These are phyloP conservation scores for Malacosoma neustria DNA, from an alignment of 2,888 invertebrate genomes.

Conservation along the genomic window DNA sequence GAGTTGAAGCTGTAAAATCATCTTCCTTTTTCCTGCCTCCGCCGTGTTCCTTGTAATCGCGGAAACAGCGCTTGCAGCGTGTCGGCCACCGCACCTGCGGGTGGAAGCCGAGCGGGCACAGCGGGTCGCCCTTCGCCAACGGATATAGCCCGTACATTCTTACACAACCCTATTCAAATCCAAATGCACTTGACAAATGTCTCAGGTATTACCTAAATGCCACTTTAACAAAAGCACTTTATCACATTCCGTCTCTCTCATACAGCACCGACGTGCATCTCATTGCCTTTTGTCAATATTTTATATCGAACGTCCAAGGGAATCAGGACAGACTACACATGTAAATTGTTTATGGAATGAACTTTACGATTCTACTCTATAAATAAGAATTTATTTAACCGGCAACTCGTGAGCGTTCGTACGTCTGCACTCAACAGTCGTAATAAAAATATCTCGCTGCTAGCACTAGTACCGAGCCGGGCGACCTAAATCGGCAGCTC, in stretches of 20 bases:
- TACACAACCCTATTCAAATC: conserved; percentile 10
- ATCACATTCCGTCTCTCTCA: conserved; percentile 28
- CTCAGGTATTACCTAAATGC: conserved; percentile 56
- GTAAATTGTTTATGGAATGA: conserved; percentile 63
- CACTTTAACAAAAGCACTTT: conserved; percentile 25
- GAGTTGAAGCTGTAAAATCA: conserved; percentile 83
- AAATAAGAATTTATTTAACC: conserved; percentile 60
- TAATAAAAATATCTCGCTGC: conserved; percentile 72
- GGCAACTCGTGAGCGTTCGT: conserved; percentile 51
- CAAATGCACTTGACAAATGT: conserved; percentile 66
- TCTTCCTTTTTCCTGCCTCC: conserved; percentile 83
- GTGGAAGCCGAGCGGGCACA: conserved; percentile 94
- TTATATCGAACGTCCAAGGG: conserved; percentile 16
- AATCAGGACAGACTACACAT: conserved; percentile 27
- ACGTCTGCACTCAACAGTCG: conserved; percentile 61
- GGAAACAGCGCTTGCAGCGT: conserved; percentile 93
- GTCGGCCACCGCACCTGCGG: conserved; percentile 96
- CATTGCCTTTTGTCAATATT: conserved; percentile 13
- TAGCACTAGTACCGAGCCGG: conserved; percentile 64
- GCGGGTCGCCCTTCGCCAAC: conserved; percentile 88
- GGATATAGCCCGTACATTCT: conserved; percentile 85
- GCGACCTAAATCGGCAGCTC: conserved; percentile 66
- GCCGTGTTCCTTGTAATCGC: conserved; percentile 93
- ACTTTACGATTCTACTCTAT: conserved; percentile 59
- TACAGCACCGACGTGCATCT: conserved; percentile 6